Conservation (phyloP, 2,888 invertebrate genomes). For the Parelbella ahira region DNA sequence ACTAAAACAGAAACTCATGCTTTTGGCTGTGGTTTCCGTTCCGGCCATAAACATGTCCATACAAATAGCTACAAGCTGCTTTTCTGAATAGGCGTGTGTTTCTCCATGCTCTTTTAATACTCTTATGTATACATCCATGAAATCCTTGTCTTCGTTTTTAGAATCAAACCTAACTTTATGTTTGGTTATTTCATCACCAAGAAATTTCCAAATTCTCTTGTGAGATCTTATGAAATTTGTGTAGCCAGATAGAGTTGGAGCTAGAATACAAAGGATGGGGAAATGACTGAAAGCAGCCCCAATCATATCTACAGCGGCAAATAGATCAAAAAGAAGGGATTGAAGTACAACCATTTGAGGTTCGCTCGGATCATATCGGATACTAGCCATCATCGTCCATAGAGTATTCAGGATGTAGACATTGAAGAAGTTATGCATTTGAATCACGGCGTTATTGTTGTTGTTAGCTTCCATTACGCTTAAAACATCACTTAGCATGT, state of each 20-base stretch:
- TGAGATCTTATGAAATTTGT: conserved; percentile 86
- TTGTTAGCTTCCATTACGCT: conserved; percentile 50
- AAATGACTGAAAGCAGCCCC: conserved; percentile 90
- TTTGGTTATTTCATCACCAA: conserved; percentile 84
- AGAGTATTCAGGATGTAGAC: conserved; percentile 89
- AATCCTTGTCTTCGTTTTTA: conserved; percentile 83
- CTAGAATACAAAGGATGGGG: conserved; percentile 84
- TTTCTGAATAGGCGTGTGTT: conserved; percentile 82
- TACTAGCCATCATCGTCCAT: conserved; percentile 92
- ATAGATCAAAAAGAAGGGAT: conserved; percentile 84
- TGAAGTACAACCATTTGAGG: conserved; percentile 84
- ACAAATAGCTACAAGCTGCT: conserved; percentile 88
- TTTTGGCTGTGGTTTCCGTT: conserved; percentile 91
- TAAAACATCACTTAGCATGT: conserved; percentile 81
- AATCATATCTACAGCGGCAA: conserved; percentile 89
- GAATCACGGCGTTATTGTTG: conserved; percentile 71
- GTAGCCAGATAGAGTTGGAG: conserved; percentile 89
- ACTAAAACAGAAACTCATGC: conserved; percentile 87
- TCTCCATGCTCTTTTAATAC: conserved; percentile 82
- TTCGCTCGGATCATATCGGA: conserved; percentile 85
- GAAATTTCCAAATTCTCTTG: conserved; percentile 85
- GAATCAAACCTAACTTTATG: conserved; percentile 84
- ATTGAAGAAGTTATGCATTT: conserved; percentile 88
- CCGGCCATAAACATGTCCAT: conserved; percentile 94
- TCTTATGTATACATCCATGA: conserved; percentile 90